These are phyloP conservation scores for Gila robusta DNA, from an alignment of 2,797 vertebrate species.

Conservation along the genomic window DNA sequence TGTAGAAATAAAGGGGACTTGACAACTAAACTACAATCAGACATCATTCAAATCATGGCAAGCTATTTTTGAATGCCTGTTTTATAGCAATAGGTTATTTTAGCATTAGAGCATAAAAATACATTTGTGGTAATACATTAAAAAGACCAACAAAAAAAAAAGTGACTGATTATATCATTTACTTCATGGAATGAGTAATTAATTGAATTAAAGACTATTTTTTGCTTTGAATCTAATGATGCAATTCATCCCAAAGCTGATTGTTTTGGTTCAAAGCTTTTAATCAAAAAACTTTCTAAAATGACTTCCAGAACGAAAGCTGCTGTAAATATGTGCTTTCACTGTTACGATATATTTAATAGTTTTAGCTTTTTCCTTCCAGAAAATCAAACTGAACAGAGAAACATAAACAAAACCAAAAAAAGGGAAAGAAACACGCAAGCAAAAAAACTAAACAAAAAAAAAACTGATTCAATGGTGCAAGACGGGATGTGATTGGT, in stretches of 20 bases:
- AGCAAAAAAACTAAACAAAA: no score
- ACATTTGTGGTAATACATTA: no score
- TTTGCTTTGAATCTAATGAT: background rate
- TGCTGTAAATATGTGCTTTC: background rate
- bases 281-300: no score
- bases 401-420: no score
- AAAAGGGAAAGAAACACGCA: no score
- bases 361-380: background rate
- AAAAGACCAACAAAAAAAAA: background rate
- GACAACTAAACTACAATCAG: background rate
- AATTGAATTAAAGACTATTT: background rate
- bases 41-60: background rate
- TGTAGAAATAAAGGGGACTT: no score
- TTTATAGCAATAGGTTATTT: background rate
- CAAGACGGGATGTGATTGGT: background rate
- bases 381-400: background rate
- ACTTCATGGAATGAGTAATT: background rate
- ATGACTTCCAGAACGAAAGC: background rate
- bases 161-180: constrained; percentile 2
- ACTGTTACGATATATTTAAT: background rate
- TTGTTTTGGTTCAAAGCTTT: background rate
- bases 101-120: no score
- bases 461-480: background rate
- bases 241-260: background rate
- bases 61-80: background rate